A percentile compares a stretch with the other conserved stretches of the same genome.
phyloP scores from a whole-genome alignment of 1,140 invertebrate genomes.

The Drosophila arizonae region DNA sequence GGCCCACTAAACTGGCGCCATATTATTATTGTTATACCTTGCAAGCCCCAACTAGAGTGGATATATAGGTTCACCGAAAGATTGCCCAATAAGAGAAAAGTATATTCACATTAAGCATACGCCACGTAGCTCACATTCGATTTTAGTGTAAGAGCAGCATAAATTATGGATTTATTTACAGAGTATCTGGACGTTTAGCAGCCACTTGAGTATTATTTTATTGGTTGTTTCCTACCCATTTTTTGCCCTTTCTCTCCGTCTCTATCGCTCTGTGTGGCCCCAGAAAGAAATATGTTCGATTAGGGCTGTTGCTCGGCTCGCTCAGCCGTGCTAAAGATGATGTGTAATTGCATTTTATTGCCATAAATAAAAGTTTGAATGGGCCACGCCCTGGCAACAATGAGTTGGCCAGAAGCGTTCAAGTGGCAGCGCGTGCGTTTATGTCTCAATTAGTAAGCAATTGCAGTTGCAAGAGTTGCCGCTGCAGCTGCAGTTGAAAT shows the following conservation, averaged over 20 bases:
- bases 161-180: slow-evolving; percentile 1
- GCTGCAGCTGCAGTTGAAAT: slow-evolving; percentile 63
- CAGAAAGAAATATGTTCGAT: slow-evolving; percentile 37
- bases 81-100: not conserved
- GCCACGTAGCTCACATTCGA: not conserved
- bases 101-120: slow-evolving; percentile 18
- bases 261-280: not conserved
- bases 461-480: slow-evolving; percentile 43
- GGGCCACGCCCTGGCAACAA: not conserved
- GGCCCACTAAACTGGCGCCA: slow-evolving; percentile 39
- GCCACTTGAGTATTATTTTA: not conserved
- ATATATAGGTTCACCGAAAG: not conserved
- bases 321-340: slow-evolving; percentile 49
- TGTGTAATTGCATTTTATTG: slow-evolving; percentile 77
- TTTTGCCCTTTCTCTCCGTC: not conserved
- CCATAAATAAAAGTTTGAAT: slow-evolving; percentile 66
- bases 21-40: slow-evolving; percentile 41
- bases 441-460: slow-evolving; percentile 70
- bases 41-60: not conserved
- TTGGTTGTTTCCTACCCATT: slow-evolving; percentile 4
- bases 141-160: not conserved
- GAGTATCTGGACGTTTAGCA: slow-evolving; percentile 9
- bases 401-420: slow-evolving; percentile 8
- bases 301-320: slow-evolving; percentile 36
- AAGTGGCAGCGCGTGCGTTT: slow-evolving; percentile 48